phyloP scores from a whole-genome alignment of 2,113 vertebrate species.

The Cichladusa arquata region DNA sequence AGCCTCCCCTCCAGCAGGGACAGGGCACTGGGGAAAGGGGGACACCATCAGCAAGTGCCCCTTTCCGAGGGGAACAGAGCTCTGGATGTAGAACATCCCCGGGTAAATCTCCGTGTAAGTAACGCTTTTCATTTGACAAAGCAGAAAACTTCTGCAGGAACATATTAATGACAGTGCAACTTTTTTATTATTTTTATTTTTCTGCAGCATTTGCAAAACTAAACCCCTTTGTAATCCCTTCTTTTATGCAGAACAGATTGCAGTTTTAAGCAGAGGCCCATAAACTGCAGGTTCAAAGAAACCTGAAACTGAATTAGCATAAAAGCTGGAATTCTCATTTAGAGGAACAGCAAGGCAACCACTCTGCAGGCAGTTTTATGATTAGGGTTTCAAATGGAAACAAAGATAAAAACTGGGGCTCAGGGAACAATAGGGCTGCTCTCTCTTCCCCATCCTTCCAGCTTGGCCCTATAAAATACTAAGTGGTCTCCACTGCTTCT shows the following conservation, averaged over 20 bases:
- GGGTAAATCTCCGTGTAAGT: background rate
- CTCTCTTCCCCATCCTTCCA: background rate
- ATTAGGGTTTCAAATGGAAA: conserved; percentile 71
- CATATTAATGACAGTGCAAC: conserved; percentile 64
- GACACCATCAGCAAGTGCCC: background rate
- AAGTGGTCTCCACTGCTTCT: background rate
- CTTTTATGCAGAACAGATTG: conserved; percentile 82
- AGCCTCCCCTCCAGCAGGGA: background rate
- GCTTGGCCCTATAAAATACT: conserved; percentile 13
- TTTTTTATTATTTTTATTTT: conserved; percentile 64
- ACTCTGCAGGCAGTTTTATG: conserved; percentile 74
- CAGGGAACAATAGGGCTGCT: conserved; percentile 20
- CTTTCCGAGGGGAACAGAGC: background rate
- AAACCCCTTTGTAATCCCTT: conserved; percentile 72
- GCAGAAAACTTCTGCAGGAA: conserved; percentile 45
- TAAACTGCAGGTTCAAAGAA: conserved; percentile 81
- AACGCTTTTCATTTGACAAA: conserved; percentile 44
- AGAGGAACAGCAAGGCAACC: conserved; percentile 72
- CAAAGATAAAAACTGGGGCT: conserved; percentile 65
- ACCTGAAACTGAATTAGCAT: conserved; percentile 79
- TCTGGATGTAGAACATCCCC: accelerated
- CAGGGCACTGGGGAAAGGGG: background rate
- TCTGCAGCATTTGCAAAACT: conserved; percentile 72
- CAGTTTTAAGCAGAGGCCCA: conserved; percentile 74
- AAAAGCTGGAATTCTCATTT: conserved; percentile 81